Evolutionary conservation across 2,113 vertebrate genomes (phyloP), one percentile per base, ranked within the genome.

Genomic region (Gallinago undulata): DNA sequence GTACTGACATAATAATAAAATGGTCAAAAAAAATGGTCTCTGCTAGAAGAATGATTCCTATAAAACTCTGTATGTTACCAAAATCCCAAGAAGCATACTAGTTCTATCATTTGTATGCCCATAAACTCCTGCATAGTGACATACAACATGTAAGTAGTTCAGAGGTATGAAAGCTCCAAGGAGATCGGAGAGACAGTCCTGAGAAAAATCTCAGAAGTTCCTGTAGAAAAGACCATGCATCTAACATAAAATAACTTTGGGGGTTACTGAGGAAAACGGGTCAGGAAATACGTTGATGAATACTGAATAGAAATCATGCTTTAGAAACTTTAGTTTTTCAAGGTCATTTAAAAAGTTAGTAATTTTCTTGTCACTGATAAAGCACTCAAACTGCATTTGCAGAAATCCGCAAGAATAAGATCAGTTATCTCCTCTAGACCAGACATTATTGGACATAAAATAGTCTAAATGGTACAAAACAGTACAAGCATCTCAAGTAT

Each of bases 201-300:
- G n/a, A 45, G 47, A 66, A 70, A 45, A 56, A 45, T 15, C 15
- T 25, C 57, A 70, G 30, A 33, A 60, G 15, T 10, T 63, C 33
- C 37, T 70, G 17, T 25, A 57, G 64, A 57, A 51, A 9, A 74
- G 41, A 19, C 24, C 62, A 31, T 10, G 8, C 19, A n/a, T 10
- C 78, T 35, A 39, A 30, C 13, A 69, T 2, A 55, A 22, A 84
- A 12, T 8, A 31, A 37, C 14, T 41, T 50, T n/a, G 14, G 6
- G 39, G 7, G 8, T n/a, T 33, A 27, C 6, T 1, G 1, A 13
- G 7, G 17, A 5, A 6, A 53, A 48, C 13, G 9, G 13, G 7
- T 48, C 39, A 73, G 39, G 37, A 59, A 66, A 10, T 45, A 11
- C 2, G 2, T 4, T 48, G 37, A 13, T 30, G 33, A 76, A 66